Percentiles rank a stretch among this genome's conserved stretches.
Conservation (phyloP, 2,888 invertebrate species). For the Nemotelus pantherinus region DNA sequence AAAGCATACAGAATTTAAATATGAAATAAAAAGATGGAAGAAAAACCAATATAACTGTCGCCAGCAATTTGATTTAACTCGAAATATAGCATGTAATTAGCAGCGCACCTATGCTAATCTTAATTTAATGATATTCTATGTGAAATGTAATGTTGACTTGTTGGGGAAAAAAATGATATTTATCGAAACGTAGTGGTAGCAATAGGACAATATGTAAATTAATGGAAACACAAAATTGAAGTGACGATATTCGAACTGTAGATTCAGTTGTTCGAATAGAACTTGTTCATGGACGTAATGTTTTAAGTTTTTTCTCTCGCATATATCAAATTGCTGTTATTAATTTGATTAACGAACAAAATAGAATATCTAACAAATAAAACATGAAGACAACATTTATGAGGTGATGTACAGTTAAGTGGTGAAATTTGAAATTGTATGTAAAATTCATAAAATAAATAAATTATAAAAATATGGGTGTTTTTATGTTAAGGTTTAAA, state of each 20-base stretch:
- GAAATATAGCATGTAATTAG: background rate
- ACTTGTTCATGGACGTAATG: background rate
- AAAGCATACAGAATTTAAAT: constrained; percentile 9
- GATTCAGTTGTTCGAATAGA: constrained; percentile 25
- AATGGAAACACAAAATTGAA: constrained; percentile 6
- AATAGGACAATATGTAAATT: constrained; percentile 34
- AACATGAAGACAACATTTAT: background rate
- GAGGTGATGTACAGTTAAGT: constrained; percentile 37
- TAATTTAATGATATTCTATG: background rate
- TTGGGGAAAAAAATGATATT: constrained; percentile 20
- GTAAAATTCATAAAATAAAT: constrained; percentile 42
- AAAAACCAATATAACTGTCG: background rate
- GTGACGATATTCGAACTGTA: constrained; percentile 33
- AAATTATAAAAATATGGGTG: constrained; percentile 9
- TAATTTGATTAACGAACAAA: too few species aligned
- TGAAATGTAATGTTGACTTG: constrained; percentile 21
- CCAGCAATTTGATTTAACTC: background rate
- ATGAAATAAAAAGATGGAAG: background rate
- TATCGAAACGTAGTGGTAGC: constrained; percentile 24
- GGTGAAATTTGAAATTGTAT: background rate
- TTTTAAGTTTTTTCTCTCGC: too few species aligned
- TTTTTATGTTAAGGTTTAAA: too few species aligned
- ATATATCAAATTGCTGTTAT: too few species aligned
- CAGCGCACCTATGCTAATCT: background rate
- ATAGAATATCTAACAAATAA: too few species aligned